These are phyloP conservation scores for Dusona sp. DNA, from an alignment of 2,888 invertebrate genomes.

Conservation along the genomic window DNA sequence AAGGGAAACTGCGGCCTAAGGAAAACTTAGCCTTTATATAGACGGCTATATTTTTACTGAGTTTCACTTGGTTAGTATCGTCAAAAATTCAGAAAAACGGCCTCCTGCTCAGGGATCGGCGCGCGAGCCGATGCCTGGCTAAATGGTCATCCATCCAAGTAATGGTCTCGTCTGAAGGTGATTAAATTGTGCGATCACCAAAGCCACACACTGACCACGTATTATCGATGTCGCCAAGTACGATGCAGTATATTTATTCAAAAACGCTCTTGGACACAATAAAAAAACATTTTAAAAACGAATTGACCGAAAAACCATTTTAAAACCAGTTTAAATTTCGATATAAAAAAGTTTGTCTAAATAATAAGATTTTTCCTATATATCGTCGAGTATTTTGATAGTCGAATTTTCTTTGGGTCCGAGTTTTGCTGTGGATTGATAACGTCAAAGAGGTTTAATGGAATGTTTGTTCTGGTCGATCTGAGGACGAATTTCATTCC, in stretches of 20 bases:
- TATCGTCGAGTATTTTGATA: not conserved
- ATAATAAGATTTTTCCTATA: not conserved
- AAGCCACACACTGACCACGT: too few relatives aligned
- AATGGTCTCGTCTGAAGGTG: too few relatives aligned
- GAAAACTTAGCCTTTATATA: too few relatives aligned
- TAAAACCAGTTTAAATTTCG: not conserved
- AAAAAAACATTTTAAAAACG: not conserved
- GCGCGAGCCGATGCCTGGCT: too few relatives aligned
- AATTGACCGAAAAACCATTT: not conserved
- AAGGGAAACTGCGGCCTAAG: too few relatives aligned
- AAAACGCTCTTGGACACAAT: not conserved
- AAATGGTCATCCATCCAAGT: too few relatives aligned
- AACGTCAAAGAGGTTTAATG: slow-evolving; percentile 50
- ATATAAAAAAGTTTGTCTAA: not conserved
- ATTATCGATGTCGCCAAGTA: too few relatives aligned
- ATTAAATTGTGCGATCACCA: too few relatives aligned
- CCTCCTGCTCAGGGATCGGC: too few relatives aligned
- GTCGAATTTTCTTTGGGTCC: slow-evolving; percentile 16
- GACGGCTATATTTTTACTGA: too few relatives aligned
- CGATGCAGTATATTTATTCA: too few relatives aligned
- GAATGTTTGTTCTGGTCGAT: slow-evolving; percentile 61
- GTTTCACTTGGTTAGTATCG: not conserved
- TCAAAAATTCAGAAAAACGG: not conserved
- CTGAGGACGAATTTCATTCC: slow-evolving; percentile 33
- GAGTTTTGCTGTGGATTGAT: slow-evolving; percentile 56